Evolutionary conservation across 2,113 vertebrate genomes (phyloP), one percentile per base, ranked within the genome.

Genomic region (Seriola dumerili): DNA sequence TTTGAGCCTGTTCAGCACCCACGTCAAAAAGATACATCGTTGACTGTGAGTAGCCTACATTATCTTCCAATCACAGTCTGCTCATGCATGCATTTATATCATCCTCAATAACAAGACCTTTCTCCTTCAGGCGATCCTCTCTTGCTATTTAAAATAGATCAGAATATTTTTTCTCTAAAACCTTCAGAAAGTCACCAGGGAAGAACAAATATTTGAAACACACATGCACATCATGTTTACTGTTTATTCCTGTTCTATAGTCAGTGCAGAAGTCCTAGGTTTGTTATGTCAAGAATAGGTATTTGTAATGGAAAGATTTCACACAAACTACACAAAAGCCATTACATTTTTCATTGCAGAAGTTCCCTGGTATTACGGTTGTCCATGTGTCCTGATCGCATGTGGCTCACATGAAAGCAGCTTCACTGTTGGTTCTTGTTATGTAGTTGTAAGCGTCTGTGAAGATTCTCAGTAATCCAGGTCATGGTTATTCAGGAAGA

Each of bases 1-100:
- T 99, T 99, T 95, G 97, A 99, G 91, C 98, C 98, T 64, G 84
- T 97, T 89, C 95, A 89, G 64, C 73, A 95, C 48, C 86, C 92
- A 40, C 97, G 96, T 90, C 91, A 94, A 88, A 96, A 95, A 89
- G 96, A 93, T 72, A 90, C 86, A 84, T 88, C 78, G 9, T 82
- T 90, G 85, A 92, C 94, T 69, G 97, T 99, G 81, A 97, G 97
- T 97, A 77, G 2, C 54, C 36, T 25, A 1, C 54, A 8, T 57
- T 36, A 46, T 44, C n/a, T 55, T 80, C 10, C 29, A 71, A 46
- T 84, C 59, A 34, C 42, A 55, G 25, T 71, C 14, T 25, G 19
- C 42, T 73, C n/a, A 70, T 69, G 67, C n/a, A 62, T 81, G 25
- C 23, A 25, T 61, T 83, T 38, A 38, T 29, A 76, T 65, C 40